Conservation (phyloP, 2,888 invertebrate genomes). For the Metellina segmentata region DNA sequence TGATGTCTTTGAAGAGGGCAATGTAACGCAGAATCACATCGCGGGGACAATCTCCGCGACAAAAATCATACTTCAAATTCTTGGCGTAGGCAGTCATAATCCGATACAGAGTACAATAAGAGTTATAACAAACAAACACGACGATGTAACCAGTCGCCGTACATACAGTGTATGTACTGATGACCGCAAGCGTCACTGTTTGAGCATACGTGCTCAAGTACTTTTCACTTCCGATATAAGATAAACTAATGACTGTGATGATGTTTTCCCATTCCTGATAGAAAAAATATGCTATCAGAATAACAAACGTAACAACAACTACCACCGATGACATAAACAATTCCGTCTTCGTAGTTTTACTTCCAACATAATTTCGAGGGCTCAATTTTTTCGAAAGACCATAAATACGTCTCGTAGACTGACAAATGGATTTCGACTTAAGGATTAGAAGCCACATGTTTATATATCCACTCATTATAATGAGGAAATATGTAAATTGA, state of each 20-base stretch:
- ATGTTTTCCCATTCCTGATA: conserved; percentile 22
- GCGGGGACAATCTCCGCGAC: not conserved
- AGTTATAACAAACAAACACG: conserved; percentile 43
- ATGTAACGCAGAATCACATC: conserved; percentile 8
- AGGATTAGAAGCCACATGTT: conserved; percentile 29
- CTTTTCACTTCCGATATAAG: not conserved
- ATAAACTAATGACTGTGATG: not conserved
- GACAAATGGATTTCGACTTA: not conserved
- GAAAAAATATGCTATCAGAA: conserved; percentile 19
- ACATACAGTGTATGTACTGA: conserved; percentile 13
- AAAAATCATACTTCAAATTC: conserved; percentile 22
- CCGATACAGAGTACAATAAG: not conserved
- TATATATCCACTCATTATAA: conserved; percentile 29
- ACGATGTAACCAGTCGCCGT: conserved; percentile 1
- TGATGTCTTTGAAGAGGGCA: conserved; percentile 10
- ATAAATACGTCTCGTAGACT: not conserved
- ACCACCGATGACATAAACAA: not conserved
- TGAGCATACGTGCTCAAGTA: conserved; percentile 1
- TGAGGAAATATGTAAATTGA: conserved; percentile 13
- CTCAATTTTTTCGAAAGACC: not conserved
- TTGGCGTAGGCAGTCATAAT: conserved; percentile 12
- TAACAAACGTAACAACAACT: not conserved
- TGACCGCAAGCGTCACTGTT: conserved; percentile 18
- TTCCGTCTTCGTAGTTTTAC: not conserved
- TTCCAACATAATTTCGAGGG: not conserved